Conservation (phyloP, 2,888 invertebrate genomes). For the Drosophila nr. perissopoda region DNA sequence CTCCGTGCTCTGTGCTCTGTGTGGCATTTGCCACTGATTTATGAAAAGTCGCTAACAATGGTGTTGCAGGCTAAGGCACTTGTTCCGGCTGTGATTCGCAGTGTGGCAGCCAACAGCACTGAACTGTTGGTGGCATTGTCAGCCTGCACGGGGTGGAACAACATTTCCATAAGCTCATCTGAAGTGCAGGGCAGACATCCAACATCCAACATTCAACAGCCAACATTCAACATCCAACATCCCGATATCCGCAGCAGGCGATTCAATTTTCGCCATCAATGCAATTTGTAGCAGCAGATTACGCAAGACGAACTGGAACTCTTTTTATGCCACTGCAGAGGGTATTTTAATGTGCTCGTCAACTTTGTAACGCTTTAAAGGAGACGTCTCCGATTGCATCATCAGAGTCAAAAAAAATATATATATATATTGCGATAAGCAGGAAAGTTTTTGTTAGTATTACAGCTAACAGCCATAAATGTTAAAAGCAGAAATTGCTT, state of each 20-base stretch:
- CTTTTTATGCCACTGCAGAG: background rate
- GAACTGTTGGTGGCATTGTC: background rate
- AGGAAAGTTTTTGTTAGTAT: background rate
- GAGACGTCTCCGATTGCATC: background rate
- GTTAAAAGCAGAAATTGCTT: background rate
- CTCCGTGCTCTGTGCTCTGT: slow-evolving; percentile 11
- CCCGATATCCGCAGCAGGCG: slow-evolving; percentile 8
- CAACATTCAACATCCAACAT: background rate
- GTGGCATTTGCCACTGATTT: slow-evolving; percentile 66
- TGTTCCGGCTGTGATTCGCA: slow-evolving; percentile 20
- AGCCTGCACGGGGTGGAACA: background rate
- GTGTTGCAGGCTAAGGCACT: background rate
- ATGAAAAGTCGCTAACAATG: slow-evolving; percentile 53
- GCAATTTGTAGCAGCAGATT: slow-evolving; percentile 51
- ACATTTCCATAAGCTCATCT: background rate
- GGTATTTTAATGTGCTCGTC: background rate
- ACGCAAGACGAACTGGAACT: slow-evolving; percentile 3
- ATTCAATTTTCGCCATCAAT: slow-evolving; percentile 51
- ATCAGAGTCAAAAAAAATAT: background rate
- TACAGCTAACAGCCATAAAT: background rate
- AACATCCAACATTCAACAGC: background rate
- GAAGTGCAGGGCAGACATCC: slow-evolving; percentile 2
- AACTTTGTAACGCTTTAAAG: background rate
- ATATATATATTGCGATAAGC: background rate
- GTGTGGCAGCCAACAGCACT: background rate